Conservation (phyloP, 2,113 vertebrate species). For the Electrona antarctica region DNA sequence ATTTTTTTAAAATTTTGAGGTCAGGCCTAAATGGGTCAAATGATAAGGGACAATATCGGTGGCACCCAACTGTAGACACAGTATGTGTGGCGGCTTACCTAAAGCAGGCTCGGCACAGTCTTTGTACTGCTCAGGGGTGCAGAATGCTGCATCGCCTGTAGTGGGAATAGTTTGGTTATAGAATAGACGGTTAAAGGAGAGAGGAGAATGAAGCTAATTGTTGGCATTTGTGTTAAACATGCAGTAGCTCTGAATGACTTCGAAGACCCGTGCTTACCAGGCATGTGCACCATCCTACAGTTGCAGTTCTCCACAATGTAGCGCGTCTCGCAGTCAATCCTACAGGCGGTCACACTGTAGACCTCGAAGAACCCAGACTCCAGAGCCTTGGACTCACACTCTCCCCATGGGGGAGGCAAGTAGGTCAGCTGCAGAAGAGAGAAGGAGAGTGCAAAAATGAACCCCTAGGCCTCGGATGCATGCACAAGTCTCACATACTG, state of each 20-base stretch:
- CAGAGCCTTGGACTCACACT: conserved; percentile 90
- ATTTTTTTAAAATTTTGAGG: no score
- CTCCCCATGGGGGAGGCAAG: conserved; percentile 96
- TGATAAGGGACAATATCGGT: no score
- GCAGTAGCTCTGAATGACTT: neutral
- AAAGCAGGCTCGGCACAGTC: conserved; percentile 97
- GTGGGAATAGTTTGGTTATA: conserved; percentile 53
- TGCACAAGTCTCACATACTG: neutral
- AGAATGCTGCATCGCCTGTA: conserved; percentile 93
- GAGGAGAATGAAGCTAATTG: conserved; percentile 4
- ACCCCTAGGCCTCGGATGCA: neutral
- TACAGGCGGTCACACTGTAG: conserved; percentile 96
- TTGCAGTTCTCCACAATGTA: conserved; percentile 99
- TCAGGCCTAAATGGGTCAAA: no score
- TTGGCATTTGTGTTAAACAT: conserved; percentile 2
- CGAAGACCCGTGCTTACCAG: conserved; percentile 75
- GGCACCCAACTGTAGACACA: conserved; percentile 7
- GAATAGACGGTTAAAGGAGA: conserved; percentile 31
- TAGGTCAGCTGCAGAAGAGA: conserved; percentile 87
- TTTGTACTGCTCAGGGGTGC: conserved; percentile 98
- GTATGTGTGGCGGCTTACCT: conserved; percentile 80
- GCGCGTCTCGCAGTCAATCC: conserved; percentile 98
- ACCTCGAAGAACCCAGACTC: conserved; percentile 94
- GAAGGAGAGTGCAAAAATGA: neutral
- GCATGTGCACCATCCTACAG: conserved; percentile 99